Evolutionary conservation across 2,888 invertebrate genomes (phyloP), one percentile per base, ranked within the genome.

Genomic region (Leptopilina drosophilae): DNA sequence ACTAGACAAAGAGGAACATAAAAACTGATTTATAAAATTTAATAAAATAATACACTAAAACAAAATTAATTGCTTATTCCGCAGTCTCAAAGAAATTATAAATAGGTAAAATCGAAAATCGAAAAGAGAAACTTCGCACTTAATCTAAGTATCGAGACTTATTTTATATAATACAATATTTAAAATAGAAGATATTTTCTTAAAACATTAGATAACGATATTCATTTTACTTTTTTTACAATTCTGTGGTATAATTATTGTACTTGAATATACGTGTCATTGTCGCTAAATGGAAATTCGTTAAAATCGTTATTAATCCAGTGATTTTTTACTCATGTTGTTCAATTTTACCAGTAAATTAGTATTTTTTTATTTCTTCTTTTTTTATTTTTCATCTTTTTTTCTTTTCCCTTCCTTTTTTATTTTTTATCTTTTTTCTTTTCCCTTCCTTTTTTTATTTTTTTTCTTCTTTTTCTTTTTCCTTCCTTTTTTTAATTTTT

Each of bases 121-220:
- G 6, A 49, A 53, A 62, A 62, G 64, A 40, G 11, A 59, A 33
- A 49, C 5, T 33, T 33, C 33, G 56, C 15, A 59, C 59, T 53
- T 67, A 53, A 8, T 15, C 26, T 56, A 33, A 33, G 42, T 66
- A 46, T 66, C n/a, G n/a, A 46, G 20, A 5, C n/a, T 46, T 67
- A 67, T 46, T 6, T 15, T 42, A 26, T 46, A 64, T 62, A 53
- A 59, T 56, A 77, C 77, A 77, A 80, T 65, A 69, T 77, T 80
- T 78, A 76, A 77, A 76, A 84, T 87, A 89, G 89, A 90, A 86
- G 88, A 86, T 87, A 87, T 87, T 75, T 88, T 82, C 87, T 90
- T 90, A 90, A 90, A 81, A 91, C 90, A 91, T 88, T 91, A 91
- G 89, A 87, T 90, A 91, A 91, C 90, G 89, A 90, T 87, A 82